Evolutionary conservation across 2,888 invertebrate genomes (phyloP).

Genomic region (Chrysotoxum bicinctum): DNA sequence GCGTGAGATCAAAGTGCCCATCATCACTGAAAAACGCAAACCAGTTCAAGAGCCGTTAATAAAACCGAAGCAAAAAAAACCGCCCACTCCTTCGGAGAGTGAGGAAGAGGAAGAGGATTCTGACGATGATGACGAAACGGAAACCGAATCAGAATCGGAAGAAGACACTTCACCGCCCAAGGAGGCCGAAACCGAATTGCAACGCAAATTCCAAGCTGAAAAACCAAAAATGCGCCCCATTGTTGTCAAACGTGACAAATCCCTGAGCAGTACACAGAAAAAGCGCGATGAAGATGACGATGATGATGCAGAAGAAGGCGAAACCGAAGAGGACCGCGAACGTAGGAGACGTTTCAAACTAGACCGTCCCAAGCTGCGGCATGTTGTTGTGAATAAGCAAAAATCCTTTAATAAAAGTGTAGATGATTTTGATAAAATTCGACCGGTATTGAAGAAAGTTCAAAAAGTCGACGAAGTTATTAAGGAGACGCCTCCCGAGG

Average conservation of each 20-base stretch:
- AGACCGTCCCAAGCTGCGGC: slow-evolving; percentile 80
- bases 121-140: slow-evolving; percentile 73
- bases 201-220: slow-evolving; percentile 80
- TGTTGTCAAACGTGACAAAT: slow-evolving; percentile 79
- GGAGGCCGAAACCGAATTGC: slow-evolving; percentile 78
- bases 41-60: slow-evolving; percentile 74
- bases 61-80: slow-evolving; percentile 77
- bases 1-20: slow-evolving; percentile 80
- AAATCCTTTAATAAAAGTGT: slow-evolving; percentile 79
- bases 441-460: slow-evolving; percentile 80
- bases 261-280: slow-evolving; percentile 77
- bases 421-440: slow-evolving; percentile 79
- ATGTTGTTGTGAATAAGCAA: slow-evolving; percentile 80
- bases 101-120: slow-evolving; percentile 74
- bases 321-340: slow-evolving; percentile 80
- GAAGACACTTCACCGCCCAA: slow-evolving; percentile 75
- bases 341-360: slow-evolving; percentile 79
- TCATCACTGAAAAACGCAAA: slow-evolving; percentile 76
- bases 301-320: slow-evolving; percentile 78
- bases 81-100: slow-evolving; percentile 78
- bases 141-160: slow-evolving; percentile 74
- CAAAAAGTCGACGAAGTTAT: slow-evolving; percentile 80
- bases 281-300: slow-evolving; percentile 77
- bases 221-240: slow-evolving; percentile 80
- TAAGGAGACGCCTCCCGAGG: slow-evolving; percentile 78